Percentiles rank a stretch among this genome's conserved stretches.
These are phyloP conservation scores for Dascyllus trimaculatus DNA, from an alignment of 2,113 vertebrate species.

Conservation along the genomic window DNA sequence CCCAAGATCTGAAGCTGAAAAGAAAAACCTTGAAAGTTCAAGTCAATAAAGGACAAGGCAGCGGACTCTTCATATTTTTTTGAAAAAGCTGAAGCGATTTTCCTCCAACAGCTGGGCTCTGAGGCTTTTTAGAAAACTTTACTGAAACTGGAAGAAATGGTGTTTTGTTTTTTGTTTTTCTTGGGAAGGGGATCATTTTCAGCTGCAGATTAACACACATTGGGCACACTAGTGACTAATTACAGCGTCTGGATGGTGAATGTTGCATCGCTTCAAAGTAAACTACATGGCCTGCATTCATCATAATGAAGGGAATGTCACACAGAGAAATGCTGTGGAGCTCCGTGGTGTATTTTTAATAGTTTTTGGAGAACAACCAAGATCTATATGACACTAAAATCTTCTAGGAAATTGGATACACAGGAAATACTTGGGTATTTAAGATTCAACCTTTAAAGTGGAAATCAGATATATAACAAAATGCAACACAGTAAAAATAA, in stretches of 20 bases:
- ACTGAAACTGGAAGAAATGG: not conserved
- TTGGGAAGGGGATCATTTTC: not conserved
- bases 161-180: not conserved
- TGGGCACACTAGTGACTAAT: not conserved
- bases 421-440: not conserved
- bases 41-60: too few relatives aligned
- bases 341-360: slow-evolving; percentile 24
- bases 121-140: not conserved
- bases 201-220: slow-evolving; percentile 4
- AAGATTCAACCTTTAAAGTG: too few relatives aligned
- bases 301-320: slow-evolving; percentile 1
- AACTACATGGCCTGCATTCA: slow-evolving; percentile 6
- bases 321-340: not conserved
- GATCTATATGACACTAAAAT: not conserved
- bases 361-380: slow-evolving; percentile 11
- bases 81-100: too few relatives aligned
- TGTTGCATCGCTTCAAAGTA: not conserved
- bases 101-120: too few relatives aligned
- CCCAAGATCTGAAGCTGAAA: not conserved
- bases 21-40: not conserved
- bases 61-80: too few relatives aligned
- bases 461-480: too few relatives aligned
- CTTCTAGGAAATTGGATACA: not conserved
- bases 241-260: not conserved
- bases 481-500: too few relatives aligned